Evolutionary conservation across 2,888 invertebrate species (phyloP).

Genomic region (Drosophila fulvimacula): DNA sequence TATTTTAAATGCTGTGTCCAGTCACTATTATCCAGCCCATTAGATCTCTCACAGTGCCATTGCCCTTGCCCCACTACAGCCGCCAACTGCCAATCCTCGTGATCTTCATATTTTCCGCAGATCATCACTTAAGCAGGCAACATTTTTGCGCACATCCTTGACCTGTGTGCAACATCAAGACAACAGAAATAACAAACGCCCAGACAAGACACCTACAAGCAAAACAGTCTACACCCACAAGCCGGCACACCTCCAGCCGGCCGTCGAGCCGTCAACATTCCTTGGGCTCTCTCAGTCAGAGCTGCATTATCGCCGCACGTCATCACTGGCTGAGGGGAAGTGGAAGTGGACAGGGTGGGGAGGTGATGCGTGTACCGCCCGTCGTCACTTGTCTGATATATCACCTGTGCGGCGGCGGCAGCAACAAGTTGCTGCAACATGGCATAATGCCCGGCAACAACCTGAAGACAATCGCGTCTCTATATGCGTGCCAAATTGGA

Average conservation of each 20-base stretch:
- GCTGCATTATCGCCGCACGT: conserved; percentile 75
- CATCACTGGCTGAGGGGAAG: conserved; percentile 49
- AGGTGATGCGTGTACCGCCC: conserved; percentile 59
- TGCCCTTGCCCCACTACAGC: not conserved
- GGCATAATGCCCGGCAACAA: conserved; percentile 55
- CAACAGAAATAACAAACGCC: conserved; percentile 47
- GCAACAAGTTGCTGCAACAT: conserved; percentile 66
- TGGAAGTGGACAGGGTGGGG: not conserved
- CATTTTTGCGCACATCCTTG: conserved; percentile 62
- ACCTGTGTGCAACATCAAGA: conserved; percentile 50
- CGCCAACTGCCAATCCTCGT: conserved; percentile 31
- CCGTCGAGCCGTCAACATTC: conserved; percentile 67
- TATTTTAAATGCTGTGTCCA: not conserved
- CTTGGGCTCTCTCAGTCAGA: conserved; percentile 52
- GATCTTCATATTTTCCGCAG: conserved; percentile 46
- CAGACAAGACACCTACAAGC: conserved; percentile 71
- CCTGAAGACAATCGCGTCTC: conserved; percentile 53
- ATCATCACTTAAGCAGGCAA: conserved; percentile 51
- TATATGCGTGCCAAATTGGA: conserved; percentile 74
- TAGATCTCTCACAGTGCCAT: not conserved
- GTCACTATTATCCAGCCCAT: not conserved
- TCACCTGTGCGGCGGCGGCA: conserved; percentile 66
- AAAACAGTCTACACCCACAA: conserved; percentile 60
- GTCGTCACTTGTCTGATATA: conserved; percentile 81
- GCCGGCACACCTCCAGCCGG: conserved; percentile 14